Evolutionary conservation across 2,113 vertebrate species (phyloP).

Genomic region (Perca fluviatilis): DNA sequence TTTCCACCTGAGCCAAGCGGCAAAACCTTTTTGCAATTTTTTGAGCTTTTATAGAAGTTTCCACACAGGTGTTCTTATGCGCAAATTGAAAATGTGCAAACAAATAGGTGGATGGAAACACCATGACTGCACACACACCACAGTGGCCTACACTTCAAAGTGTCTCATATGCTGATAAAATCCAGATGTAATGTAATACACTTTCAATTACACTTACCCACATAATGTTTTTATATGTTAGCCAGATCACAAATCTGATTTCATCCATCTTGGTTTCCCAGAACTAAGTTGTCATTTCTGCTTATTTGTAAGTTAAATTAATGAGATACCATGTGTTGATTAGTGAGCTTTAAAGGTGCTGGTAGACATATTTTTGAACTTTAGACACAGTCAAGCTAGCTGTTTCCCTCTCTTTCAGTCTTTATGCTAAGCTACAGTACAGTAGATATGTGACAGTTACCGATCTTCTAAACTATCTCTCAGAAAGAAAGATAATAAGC

Average conservation of each 20-base stretch:
- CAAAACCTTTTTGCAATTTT: background rate
- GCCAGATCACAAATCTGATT: background rate
- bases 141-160: background rate
- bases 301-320: background rate
- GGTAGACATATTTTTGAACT: background rate
- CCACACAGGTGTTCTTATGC: background rate
- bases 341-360: no score
- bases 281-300: no score
- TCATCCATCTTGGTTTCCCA: background rate
- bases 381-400: background rate
- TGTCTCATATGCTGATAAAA: background rate
- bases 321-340: background rate
- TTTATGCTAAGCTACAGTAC: constrained; percentile 1
- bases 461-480: background rate
- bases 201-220: background rate
- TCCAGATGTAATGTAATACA: background rate
- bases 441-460: background rate
- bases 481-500: background rate
- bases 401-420: background rate
- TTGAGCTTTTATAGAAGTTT: background rate
- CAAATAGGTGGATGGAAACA: background rate
- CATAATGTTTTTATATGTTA: background rate
- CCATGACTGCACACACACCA: background rate
- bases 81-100: no score
- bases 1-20: background rate